These are phyloP conservation scores for Sarcophaga subvicina DNA, from an alignment of 2,888 invertebrate genomes.

Conservation along the genomic window DNA sequence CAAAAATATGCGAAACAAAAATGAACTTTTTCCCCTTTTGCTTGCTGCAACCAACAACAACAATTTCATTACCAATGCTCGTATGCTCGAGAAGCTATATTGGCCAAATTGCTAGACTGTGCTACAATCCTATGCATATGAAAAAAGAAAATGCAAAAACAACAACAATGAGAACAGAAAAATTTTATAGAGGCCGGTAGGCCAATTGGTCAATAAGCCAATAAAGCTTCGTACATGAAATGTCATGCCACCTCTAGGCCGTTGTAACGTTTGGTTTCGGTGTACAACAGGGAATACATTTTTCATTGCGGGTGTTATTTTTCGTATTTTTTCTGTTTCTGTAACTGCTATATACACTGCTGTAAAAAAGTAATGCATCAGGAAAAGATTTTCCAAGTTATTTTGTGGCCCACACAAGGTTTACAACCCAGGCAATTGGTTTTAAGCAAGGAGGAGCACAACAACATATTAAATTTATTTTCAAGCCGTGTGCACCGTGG, in stretches of 20 bases:
- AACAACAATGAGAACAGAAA: not conserved
- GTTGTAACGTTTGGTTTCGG: conserved; percentile 3
- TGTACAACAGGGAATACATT: not conserved
- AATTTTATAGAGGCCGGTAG: not conserved
- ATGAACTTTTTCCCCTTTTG: not conserved
- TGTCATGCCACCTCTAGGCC: conserved; percentile 19
- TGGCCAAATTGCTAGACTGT: no score
- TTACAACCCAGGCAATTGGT: no score
- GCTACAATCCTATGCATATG: not conserved
- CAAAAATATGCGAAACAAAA: conserved; percentile 16
- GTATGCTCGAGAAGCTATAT: not conserved
- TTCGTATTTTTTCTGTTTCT: no score
- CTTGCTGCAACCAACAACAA: not conserved
- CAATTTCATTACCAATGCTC: not conserved
- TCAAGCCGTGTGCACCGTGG: no score
- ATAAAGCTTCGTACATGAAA: conserved; percentile 42
- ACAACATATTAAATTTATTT: no score
- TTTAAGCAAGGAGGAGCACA: no score
- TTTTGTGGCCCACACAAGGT: no score
- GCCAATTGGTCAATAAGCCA: conserved; percentile 47
- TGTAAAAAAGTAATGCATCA: not conserved
- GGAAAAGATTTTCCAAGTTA: no score
- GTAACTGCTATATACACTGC: not conserved
- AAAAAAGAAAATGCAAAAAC: not conserved
- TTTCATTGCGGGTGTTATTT: not conserved